These are phyloP conservation scores for Mus caroli DNA, from an alignment of 2,797 vertebrate genomes.

Conservation along the genomic window DNA sequence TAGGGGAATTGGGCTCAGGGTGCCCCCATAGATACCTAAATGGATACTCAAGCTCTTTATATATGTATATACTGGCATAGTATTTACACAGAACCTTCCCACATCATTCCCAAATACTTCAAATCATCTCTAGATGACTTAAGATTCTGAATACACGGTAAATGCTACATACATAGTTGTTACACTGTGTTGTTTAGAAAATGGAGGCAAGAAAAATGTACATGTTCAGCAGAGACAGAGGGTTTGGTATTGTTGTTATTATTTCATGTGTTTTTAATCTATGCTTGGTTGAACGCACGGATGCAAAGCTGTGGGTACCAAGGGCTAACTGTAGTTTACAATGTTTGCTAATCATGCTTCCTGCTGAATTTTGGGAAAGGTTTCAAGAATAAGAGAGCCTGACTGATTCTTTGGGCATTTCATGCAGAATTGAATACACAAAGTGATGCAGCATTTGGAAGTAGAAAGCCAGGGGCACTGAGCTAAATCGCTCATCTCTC, in stretches of 20 bases:
- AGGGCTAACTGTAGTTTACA: constrained; percentile 2
- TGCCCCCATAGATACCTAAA: not conserved
- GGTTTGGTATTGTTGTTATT: not conserved
- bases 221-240: not conserved
- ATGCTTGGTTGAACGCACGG: not conserved
- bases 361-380: constrained; percentile 49
- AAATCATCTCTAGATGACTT: constrained; percentile 35
- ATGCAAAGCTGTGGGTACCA: constrained; percentile 33
- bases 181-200: constrained; percentile 7
- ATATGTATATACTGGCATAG: not conserved
- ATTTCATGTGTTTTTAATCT: constrained; percentile 11
- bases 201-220: constrained; percentile 6
- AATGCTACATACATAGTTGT: not conserved
- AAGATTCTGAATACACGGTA: not conserved
- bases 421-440: constrained; percentile 39
- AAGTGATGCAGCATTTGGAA: constrained; percentile 43
- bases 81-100: not conserved
- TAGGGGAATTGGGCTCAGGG: not conserved
- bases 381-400: constrained; percentile 57
- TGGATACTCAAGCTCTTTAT: not conserved
- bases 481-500: not conserved
- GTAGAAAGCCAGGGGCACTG: constrained; percentile 29
- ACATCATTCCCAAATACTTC: not conserved
- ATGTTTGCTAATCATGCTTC: constrained; percentile 56
- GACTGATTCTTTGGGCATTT: constrained; percentile 43